Conservation (phyloP, 1,140 invertebrate species). For the Riptortus pedestris region DNA sequence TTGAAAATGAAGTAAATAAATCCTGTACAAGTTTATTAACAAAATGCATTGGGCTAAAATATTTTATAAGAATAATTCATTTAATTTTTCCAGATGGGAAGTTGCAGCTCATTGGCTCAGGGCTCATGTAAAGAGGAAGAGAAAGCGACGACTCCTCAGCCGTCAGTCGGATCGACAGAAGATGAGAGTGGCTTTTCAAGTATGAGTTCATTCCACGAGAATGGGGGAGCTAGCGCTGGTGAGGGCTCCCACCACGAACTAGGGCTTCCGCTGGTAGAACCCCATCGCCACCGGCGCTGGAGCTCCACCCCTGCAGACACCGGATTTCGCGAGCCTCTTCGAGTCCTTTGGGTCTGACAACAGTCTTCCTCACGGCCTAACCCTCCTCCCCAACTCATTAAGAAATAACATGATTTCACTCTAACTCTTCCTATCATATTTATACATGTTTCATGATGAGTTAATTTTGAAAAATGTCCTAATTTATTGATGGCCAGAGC, state of each 20-base stretch:
- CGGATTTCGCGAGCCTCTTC: conserved; percentile 25
- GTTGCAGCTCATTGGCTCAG: conserved; percentile 31
- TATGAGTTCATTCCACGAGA: conserved; percentile 66
- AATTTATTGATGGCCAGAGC: neutral
- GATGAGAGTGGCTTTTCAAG: conserved; percentile 74
- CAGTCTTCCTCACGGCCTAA: conserved; percentile 11
- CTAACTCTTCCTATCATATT: neutral
- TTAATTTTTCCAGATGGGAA: conserved; percentile 28
- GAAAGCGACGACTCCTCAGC: conserved; percentile 37
- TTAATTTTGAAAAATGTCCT: neutral
- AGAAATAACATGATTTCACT: neutral
- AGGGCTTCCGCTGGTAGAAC: conserved; percentile 31
- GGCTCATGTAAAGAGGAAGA: conserved; percentile 30
- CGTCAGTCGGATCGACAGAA: conserved; percentile 48
- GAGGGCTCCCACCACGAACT: conserved; percentile 31
- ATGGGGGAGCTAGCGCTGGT: conserved; percentile 3
- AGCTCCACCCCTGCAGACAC: conserved; percentile 30
- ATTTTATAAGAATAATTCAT: too few relatives aligned
- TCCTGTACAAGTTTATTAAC: too few relatives aligned
- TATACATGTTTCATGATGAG: neutral
- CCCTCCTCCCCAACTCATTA: neutral
- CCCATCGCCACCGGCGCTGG: conserved; percentile 28
- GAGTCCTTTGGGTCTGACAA: conserved; percentile 31
- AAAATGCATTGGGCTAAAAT: too few relatives aligned
- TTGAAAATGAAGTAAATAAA: too few relatives aligned